These are phyloP conservation scores for Caenorhabditis becei DNA, from an alignment of 2,888 invertebrate species.

Conservation along the genomic window DNA sequence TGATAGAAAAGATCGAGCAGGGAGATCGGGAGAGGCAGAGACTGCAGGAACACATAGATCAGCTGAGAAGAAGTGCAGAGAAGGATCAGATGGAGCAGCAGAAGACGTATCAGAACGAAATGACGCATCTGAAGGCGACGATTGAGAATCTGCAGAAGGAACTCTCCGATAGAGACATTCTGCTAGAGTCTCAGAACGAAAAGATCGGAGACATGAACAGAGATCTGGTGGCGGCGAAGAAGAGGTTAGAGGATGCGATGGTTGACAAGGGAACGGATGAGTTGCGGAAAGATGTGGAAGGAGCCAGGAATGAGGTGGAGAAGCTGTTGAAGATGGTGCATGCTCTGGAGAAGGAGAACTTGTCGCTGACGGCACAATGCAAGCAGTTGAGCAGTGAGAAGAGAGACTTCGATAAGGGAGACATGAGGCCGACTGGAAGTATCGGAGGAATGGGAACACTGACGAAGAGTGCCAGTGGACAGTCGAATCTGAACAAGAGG, in stretches of 20 bases:
- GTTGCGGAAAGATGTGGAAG: conserved; percentile 74
- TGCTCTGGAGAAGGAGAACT: conserved; percentile 82
- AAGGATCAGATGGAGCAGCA: conserved; percentile 77
- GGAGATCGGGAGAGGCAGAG: conserved; percentile 86
- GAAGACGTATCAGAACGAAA: conserved; percentile 73
- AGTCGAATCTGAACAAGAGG: conserved; percentile 78
- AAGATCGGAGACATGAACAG: conserved; percentile 80
- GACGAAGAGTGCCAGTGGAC: conserved; percentile 24
- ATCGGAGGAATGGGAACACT: conserved; percentile 24
- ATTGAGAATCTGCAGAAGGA: conserved; percentile 81
- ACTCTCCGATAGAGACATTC: conserved; percentile 77
- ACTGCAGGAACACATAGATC: conserved; percentile 78
- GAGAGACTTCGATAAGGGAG: conserved; percentile 20
- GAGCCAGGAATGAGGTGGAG: conserved; percentile 82
- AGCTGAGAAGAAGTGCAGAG: conserved; percentile 73
- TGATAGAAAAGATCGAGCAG: conserved; percentile 68
- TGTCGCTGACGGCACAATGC: conserved; percentile 60
- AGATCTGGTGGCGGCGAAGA: conserved; percentile 68
- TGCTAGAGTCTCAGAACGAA: conserved; percentile 81
- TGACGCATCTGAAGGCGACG: conserved; percentile 58
- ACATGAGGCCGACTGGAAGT: conserved; percentile 13
- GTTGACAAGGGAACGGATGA: conserved; percentile 71
- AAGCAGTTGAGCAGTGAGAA: conserved; percentile 60
- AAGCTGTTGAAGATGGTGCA: conserved; percentile 82
- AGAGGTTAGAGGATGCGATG: conserved; percentile 67